Conservation (phyloP, 92 coral and sea anemone genomes). For the Bergia sp. region DNA sequence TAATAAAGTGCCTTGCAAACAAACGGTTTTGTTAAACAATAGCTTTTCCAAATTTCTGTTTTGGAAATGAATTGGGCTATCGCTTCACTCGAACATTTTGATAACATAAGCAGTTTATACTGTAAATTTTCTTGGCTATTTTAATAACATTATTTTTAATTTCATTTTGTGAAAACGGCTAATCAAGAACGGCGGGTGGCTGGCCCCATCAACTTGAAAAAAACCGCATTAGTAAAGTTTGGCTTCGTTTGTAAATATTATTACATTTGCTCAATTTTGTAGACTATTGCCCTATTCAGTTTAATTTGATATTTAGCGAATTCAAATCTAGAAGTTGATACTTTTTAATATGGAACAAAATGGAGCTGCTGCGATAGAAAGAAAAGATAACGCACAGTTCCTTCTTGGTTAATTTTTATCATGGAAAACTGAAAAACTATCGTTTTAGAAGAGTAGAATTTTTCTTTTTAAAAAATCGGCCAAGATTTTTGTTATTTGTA, state of each 20-base stretch:
- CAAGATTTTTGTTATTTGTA: too few species aligned
- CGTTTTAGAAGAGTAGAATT: neutral
- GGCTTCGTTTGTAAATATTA: neutral
- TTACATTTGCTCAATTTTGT: neutral
- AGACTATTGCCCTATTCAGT: neutral
- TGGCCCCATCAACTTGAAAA: neutral
- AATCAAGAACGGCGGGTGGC: neutral
- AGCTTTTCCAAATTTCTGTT: constrained; percentile 13
- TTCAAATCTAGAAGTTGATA: neutral
- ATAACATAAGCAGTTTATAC: constrained; percentile 30
- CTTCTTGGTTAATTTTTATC: neutral
- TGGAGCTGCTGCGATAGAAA: neutral
- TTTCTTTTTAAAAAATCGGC: neutral
- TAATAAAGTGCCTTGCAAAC: constrained; percentile 37
- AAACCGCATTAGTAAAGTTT: neutral
- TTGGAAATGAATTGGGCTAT: constrained; percentile 11
- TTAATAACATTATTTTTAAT: neutral
- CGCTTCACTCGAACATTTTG: neutral
- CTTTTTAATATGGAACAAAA: neutral
- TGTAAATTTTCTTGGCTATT: neutral
- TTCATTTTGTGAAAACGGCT: neutral
- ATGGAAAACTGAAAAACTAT: neutral
- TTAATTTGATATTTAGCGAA: constrained; percentile 2
- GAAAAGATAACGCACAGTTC: neutral
- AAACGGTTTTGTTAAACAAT: constrained; percentile 30